These are phyloP conservation scores for Diacarnus erythraeanus DNA, from an alignment of 37 sponge, comb jelly and placozoan species.

Conservation along the genomic window DNA sequence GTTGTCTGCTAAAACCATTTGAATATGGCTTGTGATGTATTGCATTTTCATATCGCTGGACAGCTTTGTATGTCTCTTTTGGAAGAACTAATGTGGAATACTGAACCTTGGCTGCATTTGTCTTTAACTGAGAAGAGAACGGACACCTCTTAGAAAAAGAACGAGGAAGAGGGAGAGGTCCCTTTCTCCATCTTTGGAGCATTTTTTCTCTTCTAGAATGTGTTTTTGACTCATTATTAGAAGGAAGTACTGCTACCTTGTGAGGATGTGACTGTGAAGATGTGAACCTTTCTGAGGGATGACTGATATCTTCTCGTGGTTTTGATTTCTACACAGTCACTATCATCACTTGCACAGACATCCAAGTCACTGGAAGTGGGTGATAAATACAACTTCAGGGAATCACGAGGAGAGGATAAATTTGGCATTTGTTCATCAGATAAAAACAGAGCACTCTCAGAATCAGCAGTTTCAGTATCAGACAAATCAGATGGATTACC, in stretches of 20 bases:
- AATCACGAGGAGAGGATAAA: too few relatives aligned
- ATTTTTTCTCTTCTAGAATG: neutral
- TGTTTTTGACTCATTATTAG: neutral
- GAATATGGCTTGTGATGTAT: neutral
- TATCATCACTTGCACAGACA: neutral
- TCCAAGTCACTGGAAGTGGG: neutral
- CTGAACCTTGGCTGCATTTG: conserved; percentile 2
- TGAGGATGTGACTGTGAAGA: neutral
- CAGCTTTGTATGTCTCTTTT: too few relatives aligned
- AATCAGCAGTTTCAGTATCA: neutral
- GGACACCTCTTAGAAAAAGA: neutral
- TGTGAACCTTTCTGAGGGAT: neutral
- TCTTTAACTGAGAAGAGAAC: neutral
- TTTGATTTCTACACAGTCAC: neutral
- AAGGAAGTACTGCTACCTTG: neutral
- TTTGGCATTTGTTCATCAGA: neutral
- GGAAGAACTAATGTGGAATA: too few relatives aligned
- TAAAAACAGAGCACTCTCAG: too few relatives aligned
- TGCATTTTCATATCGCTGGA: neutral
- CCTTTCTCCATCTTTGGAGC: neutral
- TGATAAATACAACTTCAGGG: conserved; percentile 2
- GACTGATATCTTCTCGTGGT: neutral
- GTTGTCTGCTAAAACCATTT: neutral
- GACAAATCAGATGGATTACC: neutral
- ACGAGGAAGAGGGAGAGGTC: conserved; percentile 1